A percentile compares a stretch with the other conserved stretches of the same genome.
These are phyloP conservation scores for Platerodrilus igneus DNA, from an alignment of 2,888 invertebrate species.

Conservation along the genomic window DNA sequence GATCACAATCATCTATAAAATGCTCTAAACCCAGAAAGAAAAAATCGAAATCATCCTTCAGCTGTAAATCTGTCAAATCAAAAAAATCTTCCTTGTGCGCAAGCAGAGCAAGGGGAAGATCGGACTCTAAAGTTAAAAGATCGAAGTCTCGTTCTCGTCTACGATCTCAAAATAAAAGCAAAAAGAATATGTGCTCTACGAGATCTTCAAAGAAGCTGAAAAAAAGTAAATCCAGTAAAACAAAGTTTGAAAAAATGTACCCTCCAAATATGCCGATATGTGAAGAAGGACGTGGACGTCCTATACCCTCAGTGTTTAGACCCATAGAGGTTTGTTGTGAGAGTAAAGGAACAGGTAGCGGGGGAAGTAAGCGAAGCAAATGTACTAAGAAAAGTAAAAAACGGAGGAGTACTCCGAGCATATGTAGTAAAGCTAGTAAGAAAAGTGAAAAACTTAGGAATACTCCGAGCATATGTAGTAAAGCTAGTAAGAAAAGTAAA, in stretches of 20 bases:
- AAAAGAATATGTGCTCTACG: not conserved
- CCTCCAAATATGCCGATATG: not conserved
- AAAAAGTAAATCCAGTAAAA: not conserved
- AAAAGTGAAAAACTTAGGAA: too few relatives aligned
- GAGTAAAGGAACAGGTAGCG: not conserved
- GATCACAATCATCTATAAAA: too few relatives aligned
- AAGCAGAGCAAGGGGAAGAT: conserved; percentile 4
- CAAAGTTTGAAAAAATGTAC: not conserved
- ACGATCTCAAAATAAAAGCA: not conserved
- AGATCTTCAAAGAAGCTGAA: not conserved
- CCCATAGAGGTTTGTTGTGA: not conserved
- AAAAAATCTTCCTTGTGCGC: too few relatives aligned
- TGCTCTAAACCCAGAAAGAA: too few relatives aligned
- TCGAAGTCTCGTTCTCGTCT: not conserved
- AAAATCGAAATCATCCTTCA: too few relatives aligned
- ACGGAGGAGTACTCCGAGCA: too few relatives aligned
- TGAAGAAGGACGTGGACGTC: too few relatives aligned
- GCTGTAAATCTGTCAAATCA: not conserved
- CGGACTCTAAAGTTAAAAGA: conserved; percentile 6
- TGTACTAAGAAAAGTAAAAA: not conserved
- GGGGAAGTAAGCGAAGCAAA: not conserved
- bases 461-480: too few relatives aligned
- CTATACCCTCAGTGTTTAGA: too few relatives aligned
- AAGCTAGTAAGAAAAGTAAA: too few relatives aligned
- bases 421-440: too few relatives aligned